Base-by-base conservation (phyloP, 2,888 invertebrate genomes). In the Eristalinus sepulchralis region DNA sequence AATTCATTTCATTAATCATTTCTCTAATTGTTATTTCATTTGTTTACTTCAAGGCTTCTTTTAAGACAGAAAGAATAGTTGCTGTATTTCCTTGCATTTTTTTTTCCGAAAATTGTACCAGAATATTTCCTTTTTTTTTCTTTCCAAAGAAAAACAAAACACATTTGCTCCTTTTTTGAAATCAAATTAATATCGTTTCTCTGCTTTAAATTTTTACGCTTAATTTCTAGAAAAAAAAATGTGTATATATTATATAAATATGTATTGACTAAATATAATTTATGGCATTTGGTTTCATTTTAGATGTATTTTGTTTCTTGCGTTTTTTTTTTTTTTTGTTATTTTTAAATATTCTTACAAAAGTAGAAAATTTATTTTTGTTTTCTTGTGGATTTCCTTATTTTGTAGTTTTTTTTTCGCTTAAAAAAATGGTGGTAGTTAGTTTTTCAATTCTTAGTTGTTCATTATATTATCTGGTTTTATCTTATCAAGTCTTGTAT, bases 241-340 rank as follows among this genome's bases (percentile, higher is more conserved):
- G 22, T 82, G 63, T 78, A 62, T 70, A 70, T 79, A 70, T 64
- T 75, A 86, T 83, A 75, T 86, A 86, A 79, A 86, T 55, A 86
- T 78, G 62, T 78, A 83, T 83, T 86, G 83, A 86, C 86, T 86
- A 86, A 86, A 86, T 86, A 75, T 78, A 86, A 67, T 83, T 86
- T 86, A 86, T 86, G 86, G 86, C 86, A 86, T 83, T 82, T 85
- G 67, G 77, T 77, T 83, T 83, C 47, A 76, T 82, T 82, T 82
- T 62, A 55, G 47, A 70, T 66, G 53, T 67, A 60, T 62, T 77
- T 57, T 8, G 34, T 64, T 75, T 20, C 62, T 66, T 59, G 10
- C 47, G 13, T 13, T 68, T 66, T 62, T 57, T 39, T 17, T 62
- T 36, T 33, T 63, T 13, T 72, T 64, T 24, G 6, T 24, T 27